phyloP scores from a whole-genome alignment of 2,113 vertebrate species.

The Phrynosoma blainvillii region DNA sequence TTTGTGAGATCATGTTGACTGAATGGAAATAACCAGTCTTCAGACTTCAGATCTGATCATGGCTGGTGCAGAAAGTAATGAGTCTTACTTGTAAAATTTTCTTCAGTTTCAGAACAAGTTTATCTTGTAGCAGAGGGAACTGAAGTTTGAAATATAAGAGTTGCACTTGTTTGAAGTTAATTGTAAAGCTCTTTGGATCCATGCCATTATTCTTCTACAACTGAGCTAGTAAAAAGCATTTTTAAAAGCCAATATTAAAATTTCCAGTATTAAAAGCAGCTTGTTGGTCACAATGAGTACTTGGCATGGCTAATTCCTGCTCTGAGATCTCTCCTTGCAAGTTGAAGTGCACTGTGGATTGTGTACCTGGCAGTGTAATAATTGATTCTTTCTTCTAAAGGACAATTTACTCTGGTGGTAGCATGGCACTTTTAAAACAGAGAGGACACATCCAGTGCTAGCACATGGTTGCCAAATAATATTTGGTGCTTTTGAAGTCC shows the following conservation, averaged over 20 bases:
- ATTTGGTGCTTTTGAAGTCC: background rate
- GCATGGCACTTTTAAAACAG: background rate
- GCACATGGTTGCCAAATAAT: background rate
- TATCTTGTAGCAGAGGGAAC: background rate
- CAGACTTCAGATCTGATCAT: background rate
- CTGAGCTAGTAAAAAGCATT: background rate
- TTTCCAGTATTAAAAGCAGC: background rate
- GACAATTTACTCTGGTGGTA: conserved; percentile 9
- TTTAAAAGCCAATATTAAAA: background rate
- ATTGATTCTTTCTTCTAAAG: background rate
- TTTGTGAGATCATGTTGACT: background rate
- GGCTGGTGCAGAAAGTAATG: background rate
- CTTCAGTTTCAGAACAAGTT: background rate
- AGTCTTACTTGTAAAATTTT: background rate
- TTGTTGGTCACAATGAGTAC: background rate
- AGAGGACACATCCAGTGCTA: background rate
- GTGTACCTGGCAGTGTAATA: background rate
- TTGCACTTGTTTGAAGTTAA: background rate
- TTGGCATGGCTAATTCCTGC: background rate
- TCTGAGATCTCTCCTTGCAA: background rate
- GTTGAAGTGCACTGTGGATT: background rate
- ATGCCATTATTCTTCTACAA: background rate
- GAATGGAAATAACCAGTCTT: background rate
- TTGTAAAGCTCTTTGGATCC: background rate
- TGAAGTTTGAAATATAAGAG: background rate